Evolutionary conservation across 64 coral and sea anemone genomes (phyloP).

Genomic region (Stylophora pistillata): DNA sequence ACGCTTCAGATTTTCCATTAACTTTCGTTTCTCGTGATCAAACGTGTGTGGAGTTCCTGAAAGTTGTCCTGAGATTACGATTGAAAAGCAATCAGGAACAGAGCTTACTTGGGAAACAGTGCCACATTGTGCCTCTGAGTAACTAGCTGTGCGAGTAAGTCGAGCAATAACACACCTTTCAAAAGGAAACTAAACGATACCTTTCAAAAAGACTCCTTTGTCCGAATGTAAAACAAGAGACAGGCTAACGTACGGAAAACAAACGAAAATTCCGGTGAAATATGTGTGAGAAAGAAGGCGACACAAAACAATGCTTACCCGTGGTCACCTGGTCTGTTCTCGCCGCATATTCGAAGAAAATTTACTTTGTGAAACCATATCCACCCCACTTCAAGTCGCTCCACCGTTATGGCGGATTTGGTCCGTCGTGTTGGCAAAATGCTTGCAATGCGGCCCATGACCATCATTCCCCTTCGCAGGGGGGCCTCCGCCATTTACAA

Average conservation of each 20-base stretch:
- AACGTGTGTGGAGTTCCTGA: background rate
- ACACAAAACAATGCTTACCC: slow-evolving; percentile 66
- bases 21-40: background rate
- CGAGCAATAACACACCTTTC: background rate
- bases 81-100: background rate
- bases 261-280: slow-evolving; percentile 59
- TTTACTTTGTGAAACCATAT: slow-evolving; percentile 80
- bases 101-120: background rate
- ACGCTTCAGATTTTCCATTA: background rate
- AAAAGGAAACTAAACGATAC: slow-evolving; percentile 21
- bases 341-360: slow-evolving; percentile 42
- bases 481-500: slow-evolving; percentile 87
- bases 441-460: slow-evolving; percentile 99
- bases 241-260: slow-evolving; percentile 62
- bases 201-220: slow-evolving; percentile 7
- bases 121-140: background rate
- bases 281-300: slow-evolving; percentile 65
- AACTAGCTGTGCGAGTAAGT: background rate
- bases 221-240: slow-evolving; percentile 44
- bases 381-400: slow-evolving; percentile 80
- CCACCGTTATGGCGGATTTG: slow-evolving; percentile 96
- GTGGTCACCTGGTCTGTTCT: slow-evolving; percentile 67
- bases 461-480: slow-evolving; percentile 99
- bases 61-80: background rate
- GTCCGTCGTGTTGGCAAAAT: slow-evolving; percentile 98